Percentiles rank a stretch among this genome's conserved stretches.
These are phyloP conservation scores for Drosophila sordidula DNA, from an alignment of 2,888 invertebrate genomes.

Conservation along the genomic window DNA sequence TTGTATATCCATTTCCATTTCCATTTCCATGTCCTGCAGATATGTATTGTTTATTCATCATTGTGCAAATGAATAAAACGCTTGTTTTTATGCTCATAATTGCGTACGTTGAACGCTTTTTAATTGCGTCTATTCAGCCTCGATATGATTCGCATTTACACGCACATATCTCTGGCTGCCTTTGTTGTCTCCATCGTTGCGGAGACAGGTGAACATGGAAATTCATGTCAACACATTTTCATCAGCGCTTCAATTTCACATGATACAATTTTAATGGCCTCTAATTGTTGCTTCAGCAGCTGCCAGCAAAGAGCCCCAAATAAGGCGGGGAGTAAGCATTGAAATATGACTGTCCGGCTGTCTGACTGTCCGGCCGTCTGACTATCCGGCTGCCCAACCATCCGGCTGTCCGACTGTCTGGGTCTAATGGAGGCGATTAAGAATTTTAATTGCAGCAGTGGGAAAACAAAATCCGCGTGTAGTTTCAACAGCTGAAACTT, in stretches of 20 bases:
- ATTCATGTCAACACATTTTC: constrained; percentile 50
- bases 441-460: constrained; percentile 45
- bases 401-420: constrained; percentile 3
- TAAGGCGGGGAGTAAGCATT: constrained; percentile 15
- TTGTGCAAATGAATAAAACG: constrained; percentile 25
- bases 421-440: constrained; percentile 48
- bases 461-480: constrained; percentile 35
- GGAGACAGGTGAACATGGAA: constrained; percentile 9
- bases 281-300: constrained; percentile 47
- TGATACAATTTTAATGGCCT: constrained; percentile 59
- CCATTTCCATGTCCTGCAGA: not conserved
- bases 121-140: constrained; percentile 48
- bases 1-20: not conserved
- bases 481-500: constrained; percentile 46
- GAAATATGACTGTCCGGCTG: constrained; percentile 21
- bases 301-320: constrained; percentile 9
- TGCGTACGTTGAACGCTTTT: constrained; percentile 48
- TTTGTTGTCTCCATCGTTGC: not conserved
- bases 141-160: constrained; percentile 9
- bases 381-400: constrained; percentile 1
- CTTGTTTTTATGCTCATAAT: constrained; percentile 19
- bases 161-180: no score
- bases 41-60: constrained; percentile 4
- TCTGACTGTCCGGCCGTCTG: no score
- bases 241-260: constrained; percentile 51